Evolutionary conservation across 2,797 vertebrate species (phyloP).

Genomic region (Centropyge bicolor): DNA sequence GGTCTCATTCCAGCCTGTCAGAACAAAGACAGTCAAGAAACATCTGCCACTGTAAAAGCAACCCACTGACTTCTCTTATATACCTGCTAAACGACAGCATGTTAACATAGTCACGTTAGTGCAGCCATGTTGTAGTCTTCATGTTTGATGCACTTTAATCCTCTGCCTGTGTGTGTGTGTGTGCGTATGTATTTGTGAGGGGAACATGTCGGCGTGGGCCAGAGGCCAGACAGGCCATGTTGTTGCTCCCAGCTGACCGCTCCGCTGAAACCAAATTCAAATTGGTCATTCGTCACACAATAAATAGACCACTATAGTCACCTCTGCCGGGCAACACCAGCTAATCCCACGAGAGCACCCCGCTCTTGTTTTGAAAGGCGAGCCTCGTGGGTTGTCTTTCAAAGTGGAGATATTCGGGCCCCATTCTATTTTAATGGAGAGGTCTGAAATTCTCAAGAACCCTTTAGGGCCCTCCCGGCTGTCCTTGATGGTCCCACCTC

Average conservation of each 20-base stretch:
- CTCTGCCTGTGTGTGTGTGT: constrained; percentile 12
- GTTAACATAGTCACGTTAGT: neutral
- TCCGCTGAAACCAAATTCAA: constrained; percentile 63
- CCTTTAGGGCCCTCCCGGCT: constrained; percentile 63
- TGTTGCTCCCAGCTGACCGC: constrained; percentile 59
- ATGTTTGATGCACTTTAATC: constrained; percentile 8
- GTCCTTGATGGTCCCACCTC: constrained; percentile 72
- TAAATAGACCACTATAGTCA: constrained; percentile 73
- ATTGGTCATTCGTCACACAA: constrained; percentile 65
- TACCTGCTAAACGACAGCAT: neutral
- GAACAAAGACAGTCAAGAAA: constrained; percentile 10
- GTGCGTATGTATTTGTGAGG: neutral
- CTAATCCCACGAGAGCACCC: constrained; percentile 76
- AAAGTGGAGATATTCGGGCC: constrained; percentile 72
- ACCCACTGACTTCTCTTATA: neutral
- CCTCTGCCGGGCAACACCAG: constrained; percentile 78
- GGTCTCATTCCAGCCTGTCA: constrained; percentile 43
- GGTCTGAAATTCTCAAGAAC: constrained; percentile 73
- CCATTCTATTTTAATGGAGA: constrained; percentile 81
- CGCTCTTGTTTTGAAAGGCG: constrained; percentile 82
- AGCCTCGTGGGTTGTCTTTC: constrained; percentile 70
- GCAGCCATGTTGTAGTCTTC: neutral
- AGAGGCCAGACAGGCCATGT: constrained; percentile 25
- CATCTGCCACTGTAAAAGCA: neutral
- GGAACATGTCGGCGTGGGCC: constrained; percentile 8